Evolutionary conservation across 2,888 invertebrate genomes (phyloP).

Genomic region (Tenthredo scrophulariae): DNA sequence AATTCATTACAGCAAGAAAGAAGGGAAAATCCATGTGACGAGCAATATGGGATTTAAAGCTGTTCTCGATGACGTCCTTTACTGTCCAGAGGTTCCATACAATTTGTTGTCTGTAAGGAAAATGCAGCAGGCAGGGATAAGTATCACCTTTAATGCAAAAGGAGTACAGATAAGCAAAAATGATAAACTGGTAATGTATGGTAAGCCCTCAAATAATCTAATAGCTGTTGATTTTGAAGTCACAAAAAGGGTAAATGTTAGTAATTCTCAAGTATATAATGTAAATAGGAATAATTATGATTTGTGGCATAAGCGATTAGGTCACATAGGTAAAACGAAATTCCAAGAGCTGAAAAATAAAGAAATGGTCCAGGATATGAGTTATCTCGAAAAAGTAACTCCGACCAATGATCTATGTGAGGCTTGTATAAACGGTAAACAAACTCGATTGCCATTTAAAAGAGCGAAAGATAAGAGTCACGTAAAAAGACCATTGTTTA

Average conservation of each 20-base stretch:
- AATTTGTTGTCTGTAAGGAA: slow-evolving; percentile 64
- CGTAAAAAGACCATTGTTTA: slow-evolving; percentile 10
- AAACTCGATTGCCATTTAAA: not conserved
- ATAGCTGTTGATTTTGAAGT: slow-evolving; percentile 28
- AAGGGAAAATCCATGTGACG: slow-evolving; percentile 63
- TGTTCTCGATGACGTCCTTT: slow-evolving; percentile 63
- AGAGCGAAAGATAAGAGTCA: not conserved
- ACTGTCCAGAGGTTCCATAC: slow-evolving; percentile 64
- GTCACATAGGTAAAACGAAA: slow-evolving; percentile 50
- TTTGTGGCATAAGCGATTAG: slow-evolving; percentile 54
- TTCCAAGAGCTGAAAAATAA: slow-evolving; percentile 53
- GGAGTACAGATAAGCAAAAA: not conserved
- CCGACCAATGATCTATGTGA: slow-evolving; percentile 54
- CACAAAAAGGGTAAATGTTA: not conserved
- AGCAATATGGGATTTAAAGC: slow-evolving; percentile 61
- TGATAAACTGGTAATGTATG: slow-evolving; percentile 57
- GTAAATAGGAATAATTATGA: slow-evolving; percentile 34
- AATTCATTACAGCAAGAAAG: slow-evolving; percentile 66
- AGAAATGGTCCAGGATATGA: slow-evolving; percentile 36
- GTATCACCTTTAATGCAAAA: slow-evolving; percentile 61
- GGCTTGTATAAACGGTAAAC: slow-evolving; percentile 26
- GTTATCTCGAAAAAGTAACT: slow-evolving; percentile 43
- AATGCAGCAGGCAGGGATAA: slow-evolving; percentile 62
- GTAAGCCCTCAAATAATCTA: slow-evolving; percentile 60
- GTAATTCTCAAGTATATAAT: slow-evolving; percentile 1